These are phyloP conservation scores for Maniola jurtina DNA, from an alignment of 1,140 invertebrate genomes.

Conservation along the genomic window DNA sequence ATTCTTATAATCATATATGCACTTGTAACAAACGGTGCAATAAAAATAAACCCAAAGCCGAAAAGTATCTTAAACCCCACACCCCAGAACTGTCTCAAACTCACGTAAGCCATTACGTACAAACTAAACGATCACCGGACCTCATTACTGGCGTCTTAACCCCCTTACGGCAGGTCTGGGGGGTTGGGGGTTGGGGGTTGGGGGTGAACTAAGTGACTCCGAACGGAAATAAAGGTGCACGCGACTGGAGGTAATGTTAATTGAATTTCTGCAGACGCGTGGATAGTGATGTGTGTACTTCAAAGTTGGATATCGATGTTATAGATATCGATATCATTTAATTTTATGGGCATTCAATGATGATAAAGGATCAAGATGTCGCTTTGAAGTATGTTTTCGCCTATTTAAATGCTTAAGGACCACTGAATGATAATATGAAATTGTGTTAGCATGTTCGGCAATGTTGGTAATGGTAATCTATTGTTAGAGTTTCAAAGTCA, in stretches of 20 bases:
- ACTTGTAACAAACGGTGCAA: constrained; percentile 18
- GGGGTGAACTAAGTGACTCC: constrained; percentile 66
- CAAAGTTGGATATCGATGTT: background rate
- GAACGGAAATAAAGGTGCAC: constrained; percentile 78
- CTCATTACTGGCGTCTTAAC: constrained; percentile 72
- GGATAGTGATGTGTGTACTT: constrained; percentile 41
- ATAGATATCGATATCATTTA: constrained; percentile 20
- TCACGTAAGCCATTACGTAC: constrained; percentile 73
- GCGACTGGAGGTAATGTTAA: constrained; percentile 79
- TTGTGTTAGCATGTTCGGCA: no score
- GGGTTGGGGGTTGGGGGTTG: background rate
- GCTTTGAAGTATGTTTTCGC: no score
- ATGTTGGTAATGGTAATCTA: no score
- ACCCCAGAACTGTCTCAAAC: constrained; percentile 44
- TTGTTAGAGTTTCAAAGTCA: no score
- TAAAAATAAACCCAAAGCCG: constrained; percentile 34
- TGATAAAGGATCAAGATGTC: no score
- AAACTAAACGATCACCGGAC: constrained; percentile 75
- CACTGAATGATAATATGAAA: no score
- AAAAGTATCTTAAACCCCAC: constrained; percentile 34
- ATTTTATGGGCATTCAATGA: no score
- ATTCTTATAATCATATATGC: background rate
- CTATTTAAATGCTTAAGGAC: no score
- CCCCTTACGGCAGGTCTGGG: constrained; percentile 18
- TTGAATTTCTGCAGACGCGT: constrained; percentile 77